Evolutionary conservation across 64 coral and sea anemone genomes (phyloP).

Genomic region (Montipora foliosa): DNA sequence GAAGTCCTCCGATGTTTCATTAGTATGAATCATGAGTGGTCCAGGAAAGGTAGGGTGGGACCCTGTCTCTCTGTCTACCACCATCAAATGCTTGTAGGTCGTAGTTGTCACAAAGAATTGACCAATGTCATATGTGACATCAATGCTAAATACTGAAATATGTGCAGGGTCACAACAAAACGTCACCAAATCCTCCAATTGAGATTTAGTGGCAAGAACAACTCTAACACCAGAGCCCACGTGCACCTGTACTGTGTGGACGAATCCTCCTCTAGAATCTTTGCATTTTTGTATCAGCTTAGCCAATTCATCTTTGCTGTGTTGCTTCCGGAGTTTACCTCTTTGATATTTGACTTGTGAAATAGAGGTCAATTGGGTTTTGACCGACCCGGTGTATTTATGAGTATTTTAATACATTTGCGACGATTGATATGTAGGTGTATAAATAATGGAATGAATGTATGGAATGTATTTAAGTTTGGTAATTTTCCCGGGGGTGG

Average conservation of each 20-base stretch:
- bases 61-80: conserved; percentile 42
- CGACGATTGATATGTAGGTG: too few relatives aligned
- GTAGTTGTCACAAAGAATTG: conserved; percentile 55
- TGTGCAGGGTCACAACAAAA: conserved; percentile 14
- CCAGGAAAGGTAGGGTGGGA: conserved; percentile 27
- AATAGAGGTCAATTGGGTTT: not conserved
- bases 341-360: conserved; percentile 58
- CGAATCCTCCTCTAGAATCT: conserved; percentile 8
- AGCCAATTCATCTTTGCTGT: conserved; percentile 32
- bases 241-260: conserved; percentile 25
- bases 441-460: too few relatives aligned
- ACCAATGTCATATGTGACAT: conserved; percentile 33
- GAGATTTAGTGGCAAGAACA: conserved; percentile 21
- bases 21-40: conserved; percentile 50
- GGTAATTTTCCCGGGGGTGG: too few relatives aligned
- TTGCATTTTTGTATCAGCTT: conserved; percentile 39
- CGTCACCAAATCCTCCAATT: conserved; percentile 20
- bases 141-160: not conserved
- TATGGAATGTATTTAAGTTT: too few relatives aligned
- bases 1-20: conserved; percentile 22
- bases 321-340: conserved; percentile 37
- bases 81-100: conserved; percentile 42
- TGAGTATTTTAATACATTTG: too few relatives aligned
- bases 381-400: too few relatives aligned
- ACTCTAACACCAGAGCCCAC: conserved; percentile 9